A percentile compares a stretch with the other conserved stretches of the same genome.
Evolutionary conservation across 2,797 vertebrate species (phyloP).

Genomic region (Parambassis ranga): DNA sequence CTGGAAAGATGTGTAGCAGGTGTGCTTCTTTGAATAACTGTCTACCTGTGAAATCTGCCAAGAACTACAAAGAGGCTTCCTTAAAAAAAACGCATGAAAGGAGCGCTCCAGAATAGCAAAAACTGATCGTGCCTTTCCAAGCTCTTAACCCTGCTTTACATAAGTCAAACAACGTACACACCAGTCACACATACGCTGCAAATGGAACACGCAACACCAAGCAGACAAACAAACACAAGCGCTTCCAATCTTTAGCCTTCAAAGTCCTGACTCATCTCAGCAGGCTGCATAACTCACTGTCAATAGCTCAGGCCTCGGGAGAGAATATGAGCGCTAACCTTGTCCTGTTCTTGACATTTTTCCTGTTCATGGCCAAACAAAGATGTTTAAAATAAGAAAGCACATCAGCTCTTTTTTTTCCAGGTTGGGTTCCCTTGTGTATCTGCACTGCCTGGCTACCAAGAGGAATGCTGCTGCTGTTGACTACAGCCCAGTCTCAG

Average conservation of each 20-base stretch:
- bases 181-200: background rate
- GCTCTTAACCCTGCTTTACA: background rate
- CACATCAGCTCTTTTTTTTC: slow-evolving; percentile 20
- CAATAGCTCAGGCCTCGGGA: slow-evolving; percentile 17
- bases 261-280: slow-evolving; percentile 35
- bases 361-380: slow-evolving; percentile 24
- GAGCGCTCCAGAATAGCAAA: background rate
- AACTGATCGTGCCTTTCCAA: background rate
- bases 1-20: slow-evolving; percentile 32
- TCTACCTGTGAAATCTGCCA: slow-evolving; percentile 20
- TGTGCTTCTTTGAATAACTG: slow-evolving; percentile 7
- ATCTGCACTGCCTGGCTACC: slow-evolving; percentile 38
- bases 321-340: slow-evolving; percentile 1
- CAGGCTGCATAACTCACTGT: slow-evolving; percentile 14
- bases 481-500: slow-evolving; percentile 40
- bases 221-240: background rate
- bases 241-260: slow-evolving; percentile 22
- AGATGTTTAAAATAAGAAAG: slow-evolving; percentile 19
- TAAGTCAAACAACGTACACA: background rate
- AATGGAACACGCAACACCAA: background rate
- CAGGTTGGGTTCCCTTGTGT: slow-evolving; percentile 17
- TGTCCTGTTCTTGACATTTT: slow-evolving; percentile 23
- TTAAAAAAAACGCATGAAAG: no score
- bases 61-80: slow-evolving; percentile 22
- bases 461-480: slow-evolving; percentile 35